Conservation (phyloP, 2,888 invertebrate species). For the Hemistola chrysoprasaria region DNA sequence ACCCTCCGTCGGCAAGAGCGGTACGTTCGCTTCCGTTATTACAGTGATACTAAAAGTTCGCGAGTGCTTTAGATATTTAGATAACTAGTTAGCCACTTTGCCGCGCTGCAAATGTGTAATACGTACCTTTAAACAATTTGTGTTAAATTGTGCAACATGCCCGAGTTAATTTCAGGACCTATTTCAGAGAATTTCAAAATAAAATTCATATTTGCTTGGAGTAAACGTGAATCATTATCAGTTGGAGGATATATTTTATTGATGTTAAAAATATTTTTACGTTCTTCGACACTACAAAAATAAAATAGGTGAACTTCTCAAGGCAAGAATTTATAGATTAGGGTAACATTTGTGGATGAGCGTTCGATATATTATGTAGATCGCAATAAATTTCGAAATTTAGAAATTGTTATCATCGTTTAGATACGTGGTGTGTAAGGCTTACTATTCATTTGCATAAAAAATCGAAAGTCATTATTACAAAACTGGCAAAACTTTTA, state of each 20-base stretch:
- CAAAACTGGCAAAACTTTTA: too few species aligned
- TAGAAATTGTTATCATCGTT: too few species aligned
- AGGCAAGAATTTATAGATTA: conserved; percentile 25
- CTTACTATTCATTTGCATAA: too few species aligned
- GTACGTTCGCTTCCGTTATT: conserved; percentile 78
- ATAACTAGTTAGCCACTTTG: too few species aligned
- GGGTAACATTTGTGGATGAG: conserved; percentile 10
- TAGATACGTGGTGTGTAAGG: too few species aligned
- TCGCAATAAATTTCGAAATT: conserved; percentile 34
- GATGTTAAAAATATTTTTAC: conserved; percentile 20
- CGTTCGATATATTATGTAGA: conserved; percentile 30
- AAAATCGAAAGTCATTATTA: too few species aligned
- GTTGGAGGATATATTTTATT: conserved; percentile 7
- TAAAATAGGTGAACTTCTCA: conserved; percentile 37
- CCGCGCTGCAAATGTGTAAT: conserved; percentile 1
- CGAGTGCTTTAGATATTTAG: conserved; percentile 20
- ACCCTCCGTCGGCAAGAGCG: conserved; percentile 95
- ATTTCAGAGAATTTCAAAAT: too few species aligned
- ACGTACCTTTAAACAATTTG: neutral
- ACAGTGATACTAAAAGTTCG: conserved; percentile 1
- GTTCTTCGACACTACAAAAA: conserved; percentile 28
- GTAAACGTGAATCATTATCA: conserved; percentile 16
- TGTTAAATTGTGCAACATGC: too few species aligned
- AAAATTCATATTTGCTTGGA: too few species aligned
- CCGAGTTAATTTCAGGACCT: too few species aligned